Evolutionary conservation across 2,888 invertebrate species (phyloP), one percentile per base, ranked within the genome.

Genomic region (Orthosia gothica): DNA sequence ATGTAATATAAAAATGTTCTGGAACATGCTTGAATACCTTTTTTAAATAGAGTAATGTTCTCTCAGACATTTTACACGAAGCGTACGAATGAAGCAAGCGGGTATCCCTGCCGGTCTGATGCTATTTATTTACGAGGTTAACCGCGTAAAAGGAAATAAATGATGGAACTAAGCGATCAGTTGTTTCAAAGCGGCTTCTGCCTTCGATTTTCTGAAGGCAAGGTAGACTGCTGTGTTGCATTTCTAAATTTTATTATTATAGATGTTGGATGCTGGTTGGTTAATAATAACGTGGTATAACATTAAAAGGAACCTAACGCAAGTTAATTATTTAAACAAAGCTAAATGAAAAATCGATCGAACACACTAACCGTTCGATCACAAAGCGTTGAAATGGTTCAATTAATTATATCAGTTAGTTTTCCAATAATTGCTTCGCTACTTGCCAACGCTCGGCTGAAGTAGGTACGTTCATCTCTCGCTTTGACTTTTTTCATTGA

Each of bases 341-440:
- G 47, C 73, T 45, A 74, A 83, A 86, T 86, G 70, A 82, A 86
- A 86, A 86, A 83, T 82, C 77, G 45, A 83, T 86, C 66, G 59
- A 79, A 85, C 72, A 69, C 74, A 75, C 76, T 77, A 79, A 87
- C 79, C 75, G 79, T 85, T 83, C 77, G 68, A 81, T 86, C 82
- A 87, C 84, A 88, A 90, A 87, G 87, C 84, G 75, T 70, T 89
- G 74, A 82, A 91, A 89, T 86, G 81, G 84, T 89, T 88, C 91
- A 89, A 92, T 93, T 92, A 92, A 93, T 91, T 91, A 92, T 89
- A 91, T 89, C 89, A 91, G 88, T 91, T 91, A 91, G 90, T 91
- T 92, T 91, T 91, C 92, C 91, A 89, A 91, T 93, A 92, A 92
- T 92, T 93, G 92, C 91, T 91, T 83, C 85, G 86, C 86, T 87